Base-by-base conservation (phyloP, 2,888 invertebrate species). In the Pollenia labialis region DNA sequence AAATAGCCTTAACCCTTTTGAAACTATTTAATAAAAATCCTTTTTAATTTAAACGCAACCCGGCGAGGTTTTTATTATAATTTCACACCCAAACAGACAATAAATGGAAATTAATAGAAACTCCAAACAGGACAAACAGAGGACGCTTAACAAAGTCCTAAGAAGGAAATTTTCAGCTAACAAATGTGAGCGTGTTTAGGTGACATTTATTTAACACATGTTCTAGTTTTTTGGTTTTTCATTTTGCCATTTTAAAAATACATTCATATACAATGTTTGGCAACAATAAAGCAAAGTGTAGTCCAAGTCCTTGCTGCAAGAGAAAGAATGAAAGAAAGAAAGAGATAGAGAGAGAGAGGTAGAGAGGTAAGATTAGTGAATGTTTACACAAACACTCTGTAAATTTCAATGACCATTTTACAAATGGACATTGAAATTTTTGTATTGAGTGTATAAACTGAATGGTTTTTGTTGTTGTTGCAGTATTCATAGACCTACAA, bases 1-100 rank as follows among this genome's bases (percentile, higher is more conserved):
- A 32, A 32, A 32, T 32, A 72, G 48, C 48, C 48, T 74, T 74
- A 75, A 82, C 76, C 69, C 69, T 76, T 82, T 56, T 60, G 40
- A 44, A 68, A 7, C 40, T 48, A 44, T 71, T 56, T 7, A 40
- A 40, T 81, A 66, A 14, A 74, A 50, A 48, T 50, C 50, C 18
- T 74, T 32, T 32, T 74, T 50, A 64, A 81, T 75, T 52, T 46
- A 81, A 75, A 85, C 87, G 56, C 66, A 72, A 72, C 69, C 76
- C 85, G 52, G 46, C 56, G 79, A 50, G 32, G 76, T 76, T 81
- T 87, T 87, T 87, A 87, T 87, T 87, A 84, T 87, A 81, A 81
- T 87, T 87, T 87, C 87, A 87, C 87, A 87, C 87, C 87, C 87
- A 87, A 85, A 85, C 85, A 87, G 87, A 87, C 85, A 87, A 87